Base-by-base conservation (phyloP, 2,113 vertebrate species). In the Camelus dromedarius region DNA sequence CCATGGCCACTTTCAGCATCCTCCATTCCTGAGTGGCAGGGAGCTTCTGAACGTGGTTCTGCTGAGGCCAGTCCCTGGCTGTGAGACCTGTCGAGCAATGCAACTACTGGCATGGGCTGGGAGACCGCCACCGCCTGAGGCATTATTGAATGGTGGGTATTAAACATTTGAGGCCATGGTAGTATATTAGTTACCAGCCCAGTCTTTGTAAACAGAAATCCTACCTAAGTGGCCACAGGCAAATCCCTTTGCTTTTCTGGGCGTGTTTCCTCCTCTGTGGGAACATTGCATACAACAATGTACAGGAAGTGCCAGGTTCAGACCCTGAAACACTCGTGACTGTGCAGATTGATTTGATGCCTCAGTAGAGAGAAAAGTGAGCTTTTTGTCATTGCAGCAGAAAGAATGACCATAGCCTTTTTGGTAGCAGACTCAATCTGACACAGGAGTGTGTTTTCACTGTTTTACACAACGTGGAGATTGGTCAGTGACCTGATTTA, bases 311-410 rank as follows among this genome's bases (percentile, higher is more conserved):
- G 19, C 56, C 56, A 88, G 56, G n/a, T 70, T 83, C 13, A 72
- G 58, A 85, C 14, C 24, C 72, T 80, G 46, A 89, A 92, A 89
- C 18, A 58, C 42, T 60, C 32, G 82, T 92, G 81, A 54, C 6
- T 89, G 13, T 91, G 54, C 48, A 86, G 32, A 85, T 96, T 56
- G 69, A 62, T 82, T 58, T 95, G 67, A 77, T 76, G 96, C 30
- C 14, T 95, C 48, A 64, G 19, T 13, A 56, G 52, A 93, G 75
- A 70, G 48, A 91, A 81, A 91, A 42, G 30, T 60, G 32, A n/a
- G 0, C 75, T 91, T 93, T 93, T 91, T 35, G 28, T 77, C 30
- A 73, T 20, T 87, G 42, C 3, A 58, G 19, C 22, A 72, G 28
- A 14, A 77, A 86, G 22, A 81, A 35, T 64, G 38, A 54, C 16